A percentile compares a stretch with the other conserved stretches of the same genome.
Conservation (phyloP, 64 coral and sea anemone genomes). For the Platygyra sinensis region DNA sequence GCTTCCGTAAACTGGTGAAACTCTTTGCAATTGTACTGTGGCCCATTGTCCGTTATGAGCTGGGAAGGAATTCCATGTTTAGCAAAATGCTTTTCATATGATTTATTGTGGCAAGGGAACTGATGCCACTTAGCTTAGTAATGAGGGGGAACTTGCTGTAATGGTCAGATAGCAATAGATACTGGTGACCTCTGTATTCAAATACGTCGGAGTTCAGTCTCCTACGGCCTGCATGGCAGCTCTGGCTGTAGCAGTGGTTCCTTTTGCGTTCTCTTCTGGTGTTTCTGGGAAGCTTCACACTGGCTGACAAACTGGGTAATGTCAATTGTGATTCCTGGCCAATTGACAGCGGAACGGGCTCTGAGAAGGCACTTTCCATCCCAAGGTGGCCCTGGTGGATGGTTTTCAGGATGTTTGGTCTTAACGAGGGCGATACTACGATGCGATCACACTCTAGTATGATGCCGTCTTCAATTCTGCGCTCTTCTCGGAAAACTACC, state of each 20-base stretch:
- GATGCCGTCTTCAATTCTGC: slow-evolving; percentile 59
- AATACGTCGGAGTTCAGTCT: slow-evolving; percentile 50
- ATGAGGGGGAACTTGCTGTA: not conserved
- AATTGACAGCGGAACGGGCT: slow-evolving; percentile 43
- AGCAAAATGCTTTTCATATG: too few species aligned
- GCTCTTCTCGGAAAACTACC: slow-evolving; percentile 41
- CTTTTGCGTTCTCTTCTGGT: too few species aligned
- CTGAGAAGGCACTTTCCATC: slow-evolving; percentile 60
- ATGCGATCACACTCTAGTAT: slow-evolving; percentile 48
- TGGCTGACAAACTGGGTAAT: slow-evolving; percentile 3
- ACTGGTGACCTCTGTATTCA: slow-evolving; percentile 37
- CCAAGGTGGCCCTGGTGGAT: slow-evolving; percentile 66
- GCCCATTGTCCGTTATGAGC: too few species aligned
- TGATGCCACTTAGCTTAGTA: not conserved
- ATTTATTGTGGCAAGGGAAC: not conserved
- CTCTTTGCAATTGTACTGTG: too few species aligned
- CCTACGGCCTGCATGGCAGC: slow-evolving; percentile 49
- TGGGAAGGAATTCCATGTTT: too few species aligned
- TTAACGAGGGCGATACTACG: slow-evolving; percentile 25
- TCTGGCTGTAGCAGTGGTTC: not conserved
- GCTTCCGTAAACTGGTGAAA: too few species aligned
- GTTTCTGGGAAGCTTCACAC: slow-evolving; percentile 6
- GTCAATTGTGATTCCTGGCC: slow-evolving; percentile 70
- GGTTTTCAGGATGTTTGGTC: slow-evolving; percentile 41
- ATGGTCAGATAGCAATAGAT: not conserved